phyloP scores from a whole-genome alignment of 2,888 invertebrate genomes.

The Nomada ferruginata region DNA sequence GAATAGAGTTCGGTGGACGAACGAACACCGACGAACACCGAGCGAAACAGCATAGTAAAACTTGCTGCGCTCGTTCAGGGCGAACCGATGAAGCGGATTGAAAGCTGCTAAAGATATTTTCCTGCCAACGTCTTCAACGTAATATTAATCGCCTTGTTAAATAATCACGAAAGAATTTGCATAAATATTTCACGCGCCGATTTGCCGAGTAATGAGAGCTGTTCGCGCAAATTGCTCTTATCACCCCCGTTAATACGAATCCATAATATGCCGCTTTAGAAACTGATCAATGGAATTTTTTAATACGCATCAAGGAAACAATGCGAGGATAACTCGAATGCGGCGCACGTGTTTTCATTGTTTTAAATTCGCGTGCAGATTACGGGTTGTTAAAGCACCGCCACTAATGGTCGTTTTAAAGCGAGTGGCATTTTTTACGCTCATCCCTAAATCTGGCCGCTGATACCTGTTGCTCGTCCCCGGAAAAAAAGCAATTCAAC shows the following conservation, averaged over 20 bases:
- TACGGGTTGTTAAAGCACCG: conserved; percentile 50
- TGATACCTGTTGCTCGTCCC: conserved; percentile 69
- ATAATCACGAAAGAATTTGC: conserved; percentile 23
- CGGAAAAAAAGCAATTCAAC: conserved; percentile 51
- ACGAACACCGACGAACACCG: conserved; percentile 20
- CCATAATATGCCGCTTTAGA: neutral
- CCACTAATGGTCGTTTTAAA: conserved; percentile 56
- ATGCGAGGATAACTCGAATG: neutral
- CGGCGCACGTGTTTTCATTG: conserved; percentile 20
- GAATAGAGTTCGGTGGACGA: conserved; percentile 61
- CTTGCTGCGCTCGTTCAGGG: conserved; percentile 47
- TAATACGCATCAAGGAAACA: conserved; percentile 3
- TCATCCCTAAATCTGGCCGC: conserved; percentile 60
- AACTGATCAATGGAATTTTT: conserved; percentile 5
- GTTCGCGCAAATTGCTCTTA: neutral
- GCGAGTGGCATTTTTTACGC: conserved; percentile 63
- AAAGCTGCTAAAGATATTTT: conserved; percentile 46
- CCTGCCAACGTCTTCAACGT: neutral
- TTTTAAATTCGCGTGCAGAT: conserved; percentile 43
- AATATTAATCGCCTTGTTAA: conserved; percentile 26
- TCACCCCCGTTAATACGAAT: neutral
- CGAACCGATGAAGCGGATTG: conserved; percentile 46
- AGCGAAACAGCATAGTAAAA: conserved; percentile 62
- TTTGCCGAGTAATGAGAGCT: neutral
- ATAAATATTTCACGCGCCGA: neutral